Percentiles rank a stretch among this genome's conserved stretches.
These are phyloP conservation scores for Pristionchus entomophagus DNA, from an alignment of 2,888 invertebrate genomes.

Conservation along the genomic window DNA sequence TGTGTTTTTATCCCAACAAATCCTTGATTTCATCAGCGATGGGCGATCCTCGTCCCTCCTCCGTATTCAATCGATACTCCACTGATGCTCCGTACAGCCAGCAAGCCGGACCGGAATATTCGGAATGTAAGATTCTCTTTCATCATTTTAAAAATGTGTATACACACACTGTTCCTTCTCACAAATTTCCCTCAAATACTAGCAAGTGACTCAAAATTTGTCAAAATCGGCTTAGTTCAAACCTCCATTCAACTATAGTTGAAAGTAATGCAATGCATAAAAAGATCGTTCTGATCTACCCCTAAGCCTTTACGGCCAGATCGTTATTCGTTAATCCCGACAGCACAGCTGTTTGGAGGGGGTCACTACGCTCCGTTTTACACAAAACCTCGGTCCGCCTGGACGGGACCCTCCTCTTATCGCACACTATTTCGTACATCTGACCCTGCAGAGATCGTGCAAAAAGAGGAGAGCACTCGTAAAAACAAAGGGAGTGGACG, in stretches of 20 bases:
- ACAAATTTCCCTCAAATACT: too few relatives aligned
- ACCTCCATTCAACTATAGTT: too few relatives aligned
- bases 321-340: too few relatives aligned
- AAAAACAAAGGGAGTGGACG: not conserved
- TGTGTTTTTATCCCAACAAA: not conserved
- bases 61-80: slow-evolving; percentile 32
- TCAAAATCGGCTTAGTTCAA: too few relatives aligned
- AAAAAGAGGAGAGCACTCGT: not conserved
- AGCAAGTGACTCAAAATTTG: too few relatives aligned
- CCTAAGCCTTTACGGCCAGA: too few relatives aligned
- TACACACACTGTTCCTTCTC: too few relatives aligned
- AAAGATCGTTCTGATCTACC: too few relatives aligned
- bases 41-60: not conserved
- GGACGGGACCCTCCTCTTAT: not conserved
- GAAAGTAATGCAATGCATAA: too few relatives aligned
- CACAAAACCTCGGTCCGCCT: too few relatives aligned
- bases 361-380: too few relatives aligned
- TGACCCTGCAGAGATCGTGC: not conserved
- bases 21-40: not conserved
- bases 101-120: slow-evolving; percentile 11
- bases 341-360: too few relatives aligned
- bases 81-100: not conserved
- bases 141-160: not conserved
- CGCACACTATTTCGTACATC: not conserved
- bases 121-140: not conserved